A percentile compares a stretch with the other conserved stretches of the same genome.
Evolutionary conservation across 2,888 invertebrate genomes (phyloP).

Genomic region (Oxyteleia sp.): DNA sequence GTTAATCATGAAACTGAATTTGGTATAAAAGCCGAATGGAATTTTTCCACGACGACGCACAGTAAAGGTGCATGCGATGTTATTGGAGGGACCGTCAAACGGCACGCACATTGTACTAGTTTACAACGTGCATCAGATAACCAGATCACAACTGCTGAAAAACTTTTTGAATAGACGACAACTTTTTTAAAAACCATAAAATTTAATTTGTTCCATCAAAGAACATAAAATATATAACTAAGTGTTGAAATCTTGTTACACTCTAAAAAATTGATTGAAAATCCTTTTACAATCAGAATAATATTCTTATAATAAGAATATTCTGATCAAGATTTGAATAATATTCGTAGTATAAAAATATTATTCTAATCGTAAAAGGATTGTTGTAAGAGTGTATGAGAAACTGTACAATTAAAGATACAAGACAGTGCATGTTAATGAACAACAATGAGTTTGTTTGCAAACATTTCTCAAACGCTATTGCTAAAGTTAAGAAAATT

Average conservation of each 20-base stretch:
- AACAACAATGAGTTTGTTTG: too few relatives aligned
- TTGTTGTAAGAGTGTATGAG: too few relatives aligned
- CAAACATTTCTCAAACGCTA: too few relatives aligned
- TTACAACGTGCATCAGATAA: neutral
- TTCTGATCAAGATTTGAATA: too few relatives aligned
- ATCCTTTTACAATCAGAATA: too few relatives aligned
- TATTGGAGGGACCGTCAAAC: conserved; percentile 59
- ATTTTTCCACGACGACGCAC: conserved; percentile 64
- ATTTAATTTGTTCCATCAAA: conserved; percentile 1
- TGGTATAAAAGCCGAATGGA: conserved; percentile 60
- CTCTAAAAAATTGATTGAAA: too few relatives aligned
- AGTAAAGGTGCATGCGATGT: conserved; percentile 69
- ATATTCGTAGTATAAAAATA: too few relatives aligned
- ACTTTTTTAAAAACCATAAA: conserved; percentile 7
- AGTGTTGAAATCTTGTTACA: conserved; percentile 10
- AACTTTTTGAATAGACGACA: neutral
- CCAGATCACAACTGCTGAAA: neutral
- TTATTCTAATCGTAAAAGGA: too few relatives aligned
- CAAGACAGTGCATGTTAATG: too few relatives aligned
- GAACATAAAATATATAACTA: conserved; percentile 1
- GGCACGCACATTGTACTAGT: neutral
- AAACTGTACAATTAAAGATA: too few relatives aligned
- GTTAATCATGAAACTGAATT: conserved; percentile 50
- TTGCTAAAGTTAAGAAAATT: too few relatives aligned
- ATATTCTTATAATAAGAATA: too few relatives aligned